Evolutionary conservation across 2,888 invertebrate genomes (phyloP), one percentile per base, ranked within the genome.

Genomic region (Ashinkailepas kermadecensis): DNA sequence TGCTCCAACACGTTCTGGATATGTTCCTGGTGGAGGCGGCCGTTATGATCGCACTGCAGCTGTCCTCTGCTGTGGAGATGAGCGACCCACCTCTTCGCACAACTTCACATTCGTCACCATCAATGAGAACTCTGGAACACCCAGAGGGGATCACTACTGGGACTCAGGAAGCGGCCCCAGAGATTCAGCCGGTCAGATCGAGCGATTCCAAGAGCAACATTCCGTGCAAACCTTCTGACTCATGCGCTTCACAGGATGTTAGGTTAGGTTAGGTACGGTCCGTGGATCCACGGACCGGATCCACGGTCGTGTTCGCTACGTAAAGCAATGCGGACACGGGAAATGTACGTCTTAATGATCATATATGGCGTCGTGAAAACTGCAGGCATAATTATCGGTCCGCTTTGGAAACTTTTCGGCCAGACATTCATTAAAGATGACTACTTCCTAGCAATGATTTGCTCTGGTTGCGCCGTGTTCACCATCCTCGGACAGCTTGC

Each of bases 391-490:
- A 87, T 87, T 83, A 85, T 87, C 57, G 87, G 87, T 67, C 85
- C 87, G 25, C 85, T 87, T 84, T 87, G 87, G 83, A 88, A 88
- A 86, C 86, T 87, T 2, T 88, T 86, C 85, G 88, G 88, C 21
- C 87, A 87, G 82, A 87, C 86, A 0, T 88, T 87, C 83, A 89
- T 89, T 80, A 85, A 85, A 4, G 88, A 90, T 84, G 89, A 89
- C 84, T 86, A 86, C 81, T 89, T 88, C 83, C 85, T 89, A 84
- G 88, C 89, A 0, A 81, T 86, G 57, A 88, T 89, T 9, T 89
- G 89, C 39, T 87, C 88, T 0, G 83, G 88, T 23, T 87, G 88
- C 4, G 87, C 89, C 0, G 85, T 89, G n/a, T 88, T 87, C 81
- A 89, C 89, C 85, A 87, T 88, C 10, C 83, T 84, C 11, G 89